Evolutionary conservation across 2,888 invertebrate species (phyloP).

Genomic region (Apamea monoglypha): DNA sequence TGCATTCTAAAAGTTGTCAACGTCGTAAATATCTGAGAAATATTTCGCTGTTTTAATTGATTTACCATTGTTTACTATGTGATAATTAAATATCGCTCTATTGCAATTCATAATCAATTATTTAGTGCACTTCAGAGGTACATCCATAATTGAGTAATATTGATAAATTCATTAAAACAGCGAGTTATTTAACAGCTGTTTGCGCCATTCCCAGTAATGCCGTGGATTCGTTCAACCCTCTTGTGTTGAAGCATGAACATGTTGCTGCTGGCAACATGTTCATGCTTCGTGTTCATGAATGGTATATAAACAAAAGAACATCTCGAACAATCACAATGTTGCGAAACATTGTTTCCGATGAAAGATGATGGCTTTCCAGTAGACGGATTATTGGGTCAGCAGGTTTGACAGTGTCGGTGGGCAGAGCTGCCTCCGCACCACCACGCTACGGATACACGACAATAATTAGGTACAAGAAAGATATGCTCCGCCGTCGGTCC

Average conservation of each 20-base stretch:
- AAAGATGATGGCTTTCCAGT: background rate
- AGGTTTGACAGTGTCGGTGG: background rate
- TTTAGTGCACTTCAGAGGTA: background rate
- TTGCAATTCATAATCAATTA: background rate
- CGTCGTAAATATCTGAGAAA: background rate
- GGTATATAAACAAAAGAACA: background rate
- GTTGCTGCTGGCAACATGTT: background rate
- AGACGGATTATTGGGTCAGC: background rate
- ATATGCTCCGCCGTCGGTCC: conserved; percentile 70
- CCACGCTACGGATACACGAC: conserved; percentile 5
- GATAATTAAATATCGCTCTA: background rate
- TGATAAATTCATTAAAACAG: background rate
- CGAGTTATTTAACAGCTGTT: background rate
- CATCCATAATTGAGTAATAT: background rate
- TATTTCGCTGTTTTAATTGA: background rate
- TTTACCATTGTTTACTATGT: background rate
- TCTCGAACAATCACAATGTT: background rate
- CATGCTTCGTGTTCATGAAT: too few species aligned
- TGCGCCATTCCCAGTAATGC: background rate
- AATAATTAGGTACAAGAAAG: conserved; percentile 58
- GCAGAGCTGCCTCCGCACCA: background rate
- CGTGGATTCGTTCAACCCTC: background rate
- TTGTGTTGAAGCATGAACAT: background rate
- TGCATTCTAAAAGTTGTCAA: background rate
- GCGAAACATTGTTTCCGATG: background rate